These are phyloP conservation scores for Pogonophryne albipinna DNA, from an alignment of 2,797 vertebrate genomes.

Conservation along the genomic window DNA sequence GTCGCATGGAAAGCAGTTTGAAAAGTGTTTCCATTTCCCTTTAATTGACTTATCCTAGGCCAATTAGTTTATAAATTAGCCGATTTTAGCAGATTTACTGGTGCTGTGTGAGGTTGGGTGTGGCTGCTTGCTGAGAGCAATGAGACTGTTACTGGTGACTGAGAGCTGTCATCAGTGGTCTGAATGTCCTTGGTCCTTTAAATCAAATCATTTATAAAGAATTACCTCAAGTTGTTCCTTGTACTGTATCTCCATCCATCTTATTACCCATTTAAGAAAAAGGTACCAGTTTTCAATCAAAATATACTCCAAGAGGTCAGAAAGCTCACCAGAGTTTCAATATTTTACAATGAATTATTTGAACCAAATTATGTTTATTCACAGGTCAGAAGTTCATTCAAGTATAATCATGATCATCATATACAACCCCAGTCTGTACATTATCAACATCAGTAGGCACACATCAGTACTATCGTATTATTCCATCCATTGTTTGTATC, in stretches of 20 bases:
- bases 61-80: background rate
- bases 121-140: background rate
- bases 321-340: background rate
- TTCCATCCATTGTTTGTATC: background rate
- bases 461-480: constrained; percentile 2
- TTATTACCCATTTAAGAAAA: background rate
- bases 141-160: too few species aligned
- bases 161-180: too few species aligned
- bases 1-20: too few species aligned
- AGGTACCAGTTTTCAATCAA: background rate
- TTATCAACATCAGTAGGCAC: background rate
- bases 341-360: background rate
- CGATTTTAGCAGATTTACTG: background rate
- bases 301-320: too few species aligned
- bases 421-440: constrained; percentile 25
- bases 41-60: too few species aligned
- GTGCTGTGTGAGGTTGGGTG: background rate
- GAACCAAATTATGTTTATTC: constrained; percentile 23
- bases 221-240: background rate
- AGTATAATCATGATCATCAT: constrained; percentile 20
- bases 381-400: constrained; percentile 7
- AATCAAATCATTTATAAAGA: too few species aligned
- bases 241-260: background rate
- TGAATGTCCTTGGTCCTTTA: too few species aligned
- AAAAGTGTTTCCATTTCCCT: too few species aligned